phyloP scores from a whole-genome alignment of 2,113 vertebrate genomes.

The Hepsetus odoe region DNA sequence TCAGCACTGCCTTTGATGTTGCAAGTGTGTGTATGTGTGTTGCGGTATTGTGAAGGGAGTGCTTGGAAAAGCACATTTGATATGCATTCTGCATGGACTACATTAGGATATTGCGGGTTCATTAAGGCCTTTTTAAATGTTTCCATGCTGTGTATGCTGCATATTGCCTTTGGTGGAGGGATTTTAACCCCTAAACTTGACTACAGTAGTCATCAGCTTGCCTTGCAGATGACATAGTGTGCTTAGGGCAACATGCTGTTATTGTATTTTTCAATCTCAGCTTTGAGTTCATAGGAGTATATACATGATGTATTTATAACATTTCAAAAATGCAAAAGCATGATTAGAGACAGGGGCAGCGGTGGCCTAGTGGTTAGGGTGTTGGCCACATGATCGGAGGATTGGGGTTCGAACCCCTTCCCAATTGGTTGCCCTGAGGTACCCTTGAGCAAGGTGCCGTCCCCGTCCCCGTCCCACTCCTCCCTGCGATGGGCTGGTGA shows the following conservation, averaged over 20 bases:
- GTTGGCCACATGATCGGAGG: too few species aligned
- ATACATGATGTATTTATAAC: too few species aligned
- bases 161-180: constrained; percentile 55
- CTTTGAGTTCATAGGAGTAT: background rate
- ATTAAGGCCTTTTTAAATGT: constrained; percentile 70
- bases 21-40: constrained; percentile 16
- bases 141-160: constrained; percentile 66
- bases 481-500: too few species aligned
- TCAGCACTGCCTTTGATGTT: constrained; percentile 71
- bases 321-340: too few species aligned
- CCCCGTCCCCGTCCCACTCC: too few species aligned
- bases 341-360: too few species aligned
- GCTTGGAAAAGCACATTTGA: constrained; percentile 70
- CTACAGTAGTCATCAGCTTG: background rate
- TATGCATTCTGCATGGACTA: constrained; percentile 67
- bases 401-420: too few species aligned
- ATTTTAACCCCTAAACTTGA: constrained; percentile 14
- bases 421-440: too few species aligned
- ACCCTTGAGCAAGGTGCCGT: too few species aligned
- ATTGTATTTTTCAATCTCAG: background rate
- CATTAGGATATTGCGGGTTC: constrained; percentile 68
- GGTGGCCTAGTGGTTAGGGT: too few species aligned
- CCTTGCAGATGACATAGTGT: background rate
- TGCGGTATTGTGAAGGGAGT: constrained; percentile 59
- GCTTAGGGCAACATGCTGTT: background rate